Evolutionary conservation across 1,140 invertebrate genomes (phyloP), one percentile per base, ranked within the genome.

Genomic region (Probaryconus sp.): DNA sequence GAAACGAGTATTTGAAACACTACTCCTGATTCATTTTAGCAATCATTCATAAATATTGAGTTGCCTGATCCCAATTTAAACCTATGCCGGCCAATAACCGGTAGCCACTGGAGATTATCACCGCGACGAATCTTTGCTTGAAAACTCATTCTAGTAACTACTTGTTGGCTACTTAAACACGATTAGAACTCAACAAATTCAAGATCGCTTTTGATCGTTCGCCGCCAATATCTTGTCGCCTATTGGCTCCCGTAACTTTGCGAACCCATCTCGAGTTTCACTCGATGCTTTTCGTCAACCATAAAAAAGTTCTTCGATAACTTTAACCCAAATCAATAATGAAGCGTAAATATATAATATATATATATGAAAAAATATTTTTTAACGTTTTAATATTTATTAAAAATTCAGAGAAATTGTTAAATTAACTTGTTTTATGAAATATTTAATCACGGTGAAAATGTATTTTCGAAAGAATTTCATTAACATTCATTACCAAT

Each of bases 221-320:
- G 56, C 82, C 82, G 82, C 74, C 79, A 77, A 80, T 79, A 77
- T 78, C 60, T 61, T 64, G 72, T 75, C 51, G 53, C 42, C 71
- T 78, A 78, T 77, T 53, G 73, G 37, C 64, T 47, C 58, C 67
- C 69, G 71, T 63, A 14, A 47, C 50, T 16, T 72, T 77, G 75
- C 67, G 78, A 81, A 71, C 58, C 61, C 79, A 63, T 83, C 81
- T 84, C 82, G 71, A 83, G 83, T 86, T 85, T 86, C 83, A 76
- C 53, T 79, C 73, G 78, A 82, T 81, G 80, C 76, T 83, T 85
- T 86, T 83, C 82, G 83, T 79, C 79, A 71, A 80, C 84, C 83
- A 80, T 85, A 83, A 86, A 85, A 71, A 80, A 65, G 74, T 79
- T 61, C 76, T 69, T 48, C 76, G 81, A 83, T 81, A 82, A 81